A percentile compares a stretch with the other conserved stretches of the same genome.
Conservation (phyloP, 1,140 invertebrate species). For the Caenorhabditis brenneri region DNA sequence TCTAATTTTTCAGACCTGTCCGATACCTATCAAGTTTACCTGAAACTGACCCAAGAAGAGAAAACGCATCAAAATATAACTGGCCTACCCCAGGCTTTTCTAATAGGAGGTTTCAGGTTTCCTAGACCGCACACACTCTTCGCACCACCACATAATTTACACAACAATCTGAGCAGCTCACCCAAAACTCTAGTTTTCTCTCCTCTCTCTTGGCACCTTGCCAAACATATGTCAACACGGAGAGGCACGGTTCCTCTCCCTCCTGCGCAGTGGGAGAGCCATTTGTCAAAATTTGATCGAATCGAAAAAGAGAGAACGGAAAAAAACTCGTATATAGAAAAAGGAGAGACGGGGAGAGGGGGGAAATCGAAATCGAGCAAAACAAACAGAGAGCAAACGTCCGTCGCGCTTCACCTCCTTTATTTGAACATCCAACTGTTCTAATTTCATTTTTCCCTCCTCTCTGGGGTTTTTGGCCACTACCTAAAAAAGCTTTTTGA, state of each 20-base stretch:
- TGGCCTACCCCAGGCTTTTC: too few species aligned
- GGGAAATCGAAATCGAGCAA: slow-evolving; percentile 21
- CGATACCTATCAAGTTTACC: too few species aligned
- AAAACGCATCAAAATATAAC: too few species aligned
- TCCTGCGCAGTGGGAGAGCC: neutral
- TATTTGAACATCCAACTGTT: slow-evolving; percentile 43
- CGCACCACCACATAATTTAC: neutral
- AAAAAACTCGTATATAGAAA: slow-evolving; percentile 32
- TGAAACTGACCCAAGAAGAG: too few species aligned
- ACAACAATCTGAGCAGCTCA: neutral
- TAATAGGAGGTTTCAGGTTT: too few species aligned
- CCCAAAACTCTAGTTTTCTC: neutral
- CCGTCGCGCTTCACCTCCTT: neutral
- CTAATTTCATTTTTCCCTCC: neutral
- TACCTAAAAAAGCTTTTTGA: too few species aligned
- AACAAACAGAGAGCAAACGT: slow-evolving; percentile 23
- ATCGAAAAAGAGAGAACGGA: too few species aligned
- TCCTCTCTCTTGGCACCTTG: neutral
- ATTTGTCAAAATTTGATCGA: slow-evolving; percentile 36
- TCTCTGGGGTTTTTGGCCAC: too few species aligned
- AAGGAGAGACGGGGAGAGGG: neutral
- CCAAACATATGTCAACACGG: slow-evolving; percentile 18
- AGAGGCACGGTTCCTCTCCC: neutral
- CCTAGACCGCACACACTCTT: neutral
- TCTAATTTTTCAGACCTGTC: too few species aligned